Evolutionary conservation across 2,797 vertebrate genomes (phyloP).

Genomic region (Sparus aurata): DNA sequence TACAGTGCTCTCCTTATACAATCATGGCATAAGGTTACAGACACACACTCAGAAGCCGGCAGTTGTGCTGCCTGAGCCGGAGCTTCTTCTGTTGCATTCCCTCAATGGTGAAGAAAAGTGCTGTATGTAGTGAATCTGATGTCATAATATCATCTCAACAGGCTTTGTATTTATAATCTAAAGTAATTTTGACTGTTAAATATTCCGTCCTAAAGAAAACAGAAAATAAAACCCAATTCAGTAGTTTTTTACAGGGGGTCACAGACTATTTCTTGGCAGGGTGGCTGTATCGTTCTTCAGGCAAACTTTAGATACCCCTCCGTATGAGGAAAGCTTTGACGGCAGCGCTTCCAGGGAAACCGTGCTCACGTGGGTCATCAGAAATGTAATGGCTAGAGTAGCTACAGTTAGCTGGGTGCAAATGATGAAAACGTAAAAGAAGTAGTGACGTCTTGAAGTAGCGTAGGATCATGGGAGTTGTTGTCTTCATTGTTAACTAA

Average conservation of each 20-base stretch:
- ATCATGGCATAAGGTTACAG: constrained; percentile 38
- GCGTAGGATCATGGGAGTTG: too few species aligned
- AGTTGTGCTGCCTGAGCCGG: neutral
- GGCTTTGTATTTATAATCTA: neutral
- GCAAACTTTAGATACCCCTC: too few species aligned
- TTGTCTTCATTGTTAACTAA: too few species aligned
- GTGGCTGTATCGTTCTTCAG: too few species aligned
- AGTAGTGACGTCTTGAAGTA: too few species aligned
- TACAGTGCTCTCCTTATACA: constrained; percentile 5
- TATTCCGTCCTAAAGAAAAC: neutral
- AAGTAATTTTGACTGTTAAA: neutral
- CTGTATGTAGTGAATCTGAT: neutral
- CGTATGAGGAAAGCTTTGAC: too few species aligned
- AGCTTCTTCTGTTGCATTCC: neutral
- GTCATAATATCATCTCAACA: neutral
- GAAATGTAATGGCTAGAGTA: too few species aligned
- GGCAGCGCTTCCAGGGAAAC: too few species aligned
- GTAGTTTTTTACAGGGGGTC: neutral
- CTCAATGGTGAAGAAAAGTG: neutral
- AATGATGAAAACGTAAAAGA: too few species aligned
- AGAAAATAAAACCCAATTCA: neutral
- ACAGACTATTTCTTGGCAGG: neutral
- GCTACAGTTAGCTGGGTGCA: too few species aligned
- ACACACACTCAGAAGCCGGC: neutral
- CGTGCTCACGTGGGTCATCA: too few species aligned